Percentiles rank a stretch among this genome's conserved stretches.
Conservation (phyloP, 2,113 vertebrate species). For the Salvelinus sp. region DNA sequence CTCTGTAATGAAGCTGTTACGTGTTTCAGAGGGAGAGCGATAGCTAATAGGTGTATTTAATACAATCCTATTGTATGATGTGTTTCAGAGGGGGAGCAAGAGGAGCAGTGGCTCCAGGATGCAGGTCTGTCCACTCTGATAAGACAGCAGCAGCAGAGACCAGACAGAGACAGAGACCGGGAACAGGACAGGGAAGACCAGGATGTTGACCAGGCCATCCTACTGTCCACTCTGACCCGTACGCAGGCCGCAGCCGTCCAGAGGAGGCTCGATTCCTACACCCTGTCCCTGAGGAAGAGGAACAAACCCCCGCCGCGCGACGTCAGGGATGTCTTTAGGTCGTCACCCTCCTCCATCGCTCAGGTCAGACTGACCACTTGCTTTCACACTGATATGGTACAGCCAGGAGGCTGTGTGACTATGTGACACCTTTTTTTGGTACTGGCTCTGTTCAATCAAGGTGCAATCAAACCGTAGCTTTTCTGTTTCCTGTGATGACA, state of each 20-base stretch:
- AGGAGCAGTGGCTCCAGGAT: conserved; percentile 87
- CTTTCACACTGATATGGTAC: too few species aligned
- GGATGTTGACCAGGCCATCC: conserved; percentile 70
- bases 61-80: conserved; percentile 10
- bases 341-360: conserved; percentile 19
- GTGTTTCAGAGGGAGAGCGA: background rate
- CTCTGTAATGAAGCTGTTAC: background rate
- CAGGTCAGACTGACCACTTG: conserved; percentile 55
- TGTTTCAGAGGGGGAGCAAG: conserved; percentile 80
- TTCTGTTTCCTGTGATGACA: too few species aligned
- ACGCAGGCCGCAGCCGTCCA: conserved; percentile 85
- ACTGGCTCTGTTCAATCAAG: too few species aligned
- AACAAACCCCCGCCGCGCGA: conserved; percentile 79
- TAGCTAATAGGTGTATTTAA: background rate
- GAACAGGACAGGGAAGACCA: conserved; percentile 46
- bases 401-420: too few species aligned
- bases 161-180: background rate
- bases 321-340: conserved; percentile 82
- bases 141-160: conserved; percentile 48
- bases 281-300: conserved; percentile 77
- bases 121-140: conserved; percentile 82
- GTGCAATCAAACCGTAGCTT: too few species aligned
- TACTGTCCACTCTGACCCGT: conserved; percentile 86
- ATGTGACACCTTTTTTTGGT: too few species aligned
- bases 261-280: conserved; percentile 80